Base-by-base conservation (phyloP, 2,113 vertebrate species). In the Apodemus speciosus region DNA sequence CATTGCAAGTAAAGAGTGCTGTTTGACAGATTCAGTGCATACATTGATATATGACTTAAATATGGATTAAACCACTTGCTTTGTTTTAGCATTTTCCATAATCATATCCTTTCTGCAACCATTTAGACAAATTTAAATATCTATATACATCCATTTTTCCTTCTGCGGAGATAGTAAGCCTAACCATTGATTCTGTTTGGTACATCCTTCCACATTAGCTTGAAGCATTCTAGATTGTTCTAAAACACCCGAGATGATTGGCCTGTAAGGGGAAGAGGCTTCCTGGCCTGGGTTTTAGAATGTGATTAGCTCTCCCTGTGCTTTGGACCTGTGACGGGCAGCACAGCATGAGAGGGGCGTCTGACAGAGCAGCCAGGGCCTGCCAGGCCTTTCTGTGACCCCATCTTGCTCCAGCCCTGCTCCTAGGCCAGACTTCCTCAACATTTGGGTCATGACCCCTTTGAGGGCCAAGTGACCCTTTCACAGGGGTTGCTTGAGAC, bases 131-230 rank as follows among this genome's bases (percentile, higher is more conserved):
- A 64, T 85, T 18, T 91, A 16, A 72, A 21, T 53, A 40, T 72
- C 21, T 75, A 1, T 66, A 25, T 75, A 69, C 72, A 23, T 91
- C 88, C 27, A 69, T 76, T 88, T 85, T 68, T 15, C 35, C 60
- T 16, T 92, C 60, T 77, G 27, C 72, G 30, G 69, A 62, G n/a
- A 53, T 9, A 51, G 30, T 46, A 60, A 25, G 32, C 46, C 79
- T 90, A 93, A 71, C 46, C 90, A 32, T 92, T 80, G 71, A 80
- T 69, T 94, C 66, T 93, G 6, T 56, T 64, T 94, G 88, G 75
- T 25, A 66, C 66, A 21, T 20, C n/a, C n/a, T 71, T 62, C 23
- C 86, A 2, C 62, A 11, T 90, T 75, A 73, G n/a, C 32, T 38
- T 2, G 14, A 60, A 73, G 11, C 51, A 43, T 87, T 72, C 69